Percentiles rank a stretch among this genome's conserved stretches.
Conservation (phyloP, 2,888 invertebrate genomes). For the Byasa hedistus region DNA sequence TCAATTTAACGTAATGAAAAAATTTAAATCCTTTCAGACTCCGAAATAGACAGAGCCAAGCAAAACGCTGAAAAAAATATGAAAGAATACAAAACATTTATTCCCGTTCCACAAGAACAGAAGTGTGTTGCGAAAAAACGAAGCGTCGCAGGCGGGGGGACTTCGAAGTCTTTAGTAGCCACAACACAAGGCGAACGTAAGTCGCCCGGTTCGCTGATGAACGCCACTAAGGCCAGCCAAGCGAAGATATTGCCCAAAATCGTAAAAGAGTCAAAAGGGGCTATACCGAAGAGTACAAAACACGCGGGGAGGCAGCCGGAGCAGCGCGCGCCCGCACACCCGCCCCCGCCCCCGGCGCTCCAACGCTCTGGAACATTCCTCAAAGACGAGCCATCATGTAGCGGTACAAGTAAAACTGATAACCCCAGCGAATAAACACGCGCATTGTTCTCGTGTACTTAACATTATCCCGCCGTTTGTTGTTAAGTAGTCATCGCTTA, state of each 20-base stretch:
- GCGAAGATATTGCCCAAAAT: constrained; percentile 75
- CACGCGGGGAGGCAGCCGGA: constrained; percentile 32
- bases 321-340: constrained; percentile 30
- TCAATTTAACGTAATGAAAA: no score
- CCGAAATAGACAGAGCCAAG: no score
- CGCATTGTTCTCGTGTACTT: no score
- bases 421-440: constrained; percentile 40
- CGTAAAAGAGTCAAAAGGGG: constrained; percentile 42
- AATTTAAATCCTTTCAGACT: no score
- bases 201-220: constrained; percentile 66
- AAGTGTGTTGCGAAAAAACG: no score
- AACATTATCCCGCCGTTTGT: no score
- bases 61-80: no score
- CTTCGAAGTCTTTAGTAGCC: neutral
- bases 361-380: constrained; percentile 86
- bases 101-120: no score
- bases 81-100: no score
- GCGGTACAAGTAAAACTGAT: constrained; percentile 53
- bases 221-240: constrained; percentile 80
- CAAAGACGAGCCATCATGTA: constrained; percentile 85
- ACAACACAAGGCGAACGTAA: constrained; percentile 28
- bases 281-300: constrained; percentile 27
- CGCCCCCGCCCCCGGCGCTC: constrained; percentile 53
- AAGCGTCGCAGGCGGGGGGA: no score
- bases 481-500: no score